A percentile compares a stretch with the other conserved stretches of the same genome.
Conservation (phyloP, 2,888 invertebrate genomes). For the Acanthosepion pharaonis region DNA sequence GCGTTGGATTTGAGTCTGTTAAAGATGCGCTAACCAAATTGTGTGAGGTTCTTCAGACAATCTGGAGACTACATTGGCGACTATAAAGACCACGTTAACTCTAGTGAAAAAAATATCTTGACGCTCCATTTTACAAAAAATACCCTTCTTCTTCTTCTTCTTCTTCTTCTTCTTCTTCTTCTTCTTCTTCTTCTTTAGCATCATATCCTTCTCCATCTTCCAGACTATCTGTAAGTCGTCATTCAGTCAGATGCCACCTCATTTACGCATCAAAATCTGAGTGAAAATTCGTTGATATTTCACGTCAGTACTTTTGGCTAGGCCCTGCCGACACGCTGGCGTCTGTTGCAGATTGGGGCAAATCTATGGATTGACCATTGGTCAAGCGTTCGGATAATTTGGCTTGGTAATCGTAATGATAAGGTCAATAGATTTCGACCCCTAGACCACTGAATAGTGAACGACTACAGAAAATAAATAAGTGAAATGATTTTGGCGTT, state of each 20-base stretch:
- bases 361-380: neutral
- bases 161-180: too few species aligned
- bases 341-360: neutral
- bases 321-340: neutral
- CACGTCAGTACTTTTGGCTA: neutral
- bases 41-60: too few species aligned
- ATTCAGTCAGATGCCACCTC: neutral
- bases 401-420: neutral
- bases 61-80: too few species aligned
- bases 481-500: neutral
- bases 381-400: neutral
- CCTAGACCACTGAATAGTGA: neutral
- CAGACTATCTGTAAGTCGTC: neutral
- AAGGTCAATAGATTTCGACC: neutral
- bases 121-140: too few species aligned
- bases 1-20: too few species aligned
- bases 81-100: too few species aligned
- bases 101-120: too few species aligned
- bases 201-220: neutral
- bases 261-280: neutral
- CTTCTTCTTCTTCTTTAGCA: too few species aligned
- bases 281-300: neutral
- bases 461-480: neutral
- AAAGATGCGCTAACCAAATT: too few species aligned
- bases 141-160: too few species aligned